These are phyloP conservation scores for Platysteira castanea DNA, from an alignment of 2,113 vertebrate species.

Conservation along the genomic window DNA sequence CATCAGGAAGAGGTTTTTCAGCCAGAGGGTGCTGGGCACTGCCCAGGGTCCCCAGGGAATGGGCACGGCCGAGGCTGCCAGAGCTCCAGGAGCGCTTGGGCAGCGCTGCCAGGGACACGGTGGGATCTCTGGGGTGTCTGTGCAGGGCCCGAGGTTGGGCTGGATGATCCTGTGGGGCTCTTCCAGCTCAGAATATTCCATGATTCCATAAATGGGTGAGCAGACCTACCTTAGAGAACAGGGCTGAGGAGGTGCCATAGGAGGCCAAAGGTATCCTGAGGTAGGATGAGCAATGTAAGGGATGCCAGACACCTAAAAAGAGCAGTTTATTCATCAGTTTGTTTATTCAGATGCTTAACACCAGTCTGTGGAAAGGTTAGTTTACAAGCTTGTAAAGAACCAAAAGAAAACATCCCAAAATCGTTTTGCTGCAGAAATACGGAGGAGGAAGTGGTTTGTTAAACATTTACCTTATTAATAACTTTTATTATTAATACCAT, in stretches of 20 bases:
- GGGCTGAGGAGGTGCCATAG: neutral
- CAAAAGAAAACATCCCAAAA: neutral
- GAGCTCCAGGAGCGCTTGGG: neutral
- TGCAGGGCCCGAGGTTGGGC: neutral
- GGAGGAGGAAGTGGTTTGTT: neutral
- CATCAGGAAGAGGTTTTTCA: neutral
- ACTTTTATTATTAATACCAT: neutral
- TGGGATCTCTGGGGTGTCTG: neutral
- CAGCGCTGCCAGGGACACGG: fast-evolving
- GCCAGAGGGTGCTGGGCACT: neutral
- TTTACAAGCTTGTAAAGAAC: neutral
- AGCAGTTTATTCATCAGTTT: neutral
- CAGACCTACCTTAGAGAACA: neutral
- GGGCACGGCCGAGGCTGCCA: neutral
- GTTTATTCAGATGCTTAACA: neutral
- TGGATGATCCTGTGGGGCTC: neutral
- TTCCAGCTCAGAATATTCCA: neutral
- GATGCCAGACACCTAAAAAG: neutral
- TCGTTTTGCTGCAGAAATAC: neutral
- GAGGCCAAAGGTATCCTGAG: neutral
- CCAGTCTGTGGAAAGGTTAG: neutral
- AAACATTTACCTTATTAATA: neutral
- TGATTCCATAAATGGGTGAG: neutral
- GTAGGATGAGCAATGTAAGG: neutral
- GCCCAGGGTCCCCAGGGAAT: neutral